Percentiles rank a stretch among this genome's conserved stretches.
phyloP scores from a whole-genome alignment of 2,888 invertebrate genomes.

The Odontothrips loti region DNA sequence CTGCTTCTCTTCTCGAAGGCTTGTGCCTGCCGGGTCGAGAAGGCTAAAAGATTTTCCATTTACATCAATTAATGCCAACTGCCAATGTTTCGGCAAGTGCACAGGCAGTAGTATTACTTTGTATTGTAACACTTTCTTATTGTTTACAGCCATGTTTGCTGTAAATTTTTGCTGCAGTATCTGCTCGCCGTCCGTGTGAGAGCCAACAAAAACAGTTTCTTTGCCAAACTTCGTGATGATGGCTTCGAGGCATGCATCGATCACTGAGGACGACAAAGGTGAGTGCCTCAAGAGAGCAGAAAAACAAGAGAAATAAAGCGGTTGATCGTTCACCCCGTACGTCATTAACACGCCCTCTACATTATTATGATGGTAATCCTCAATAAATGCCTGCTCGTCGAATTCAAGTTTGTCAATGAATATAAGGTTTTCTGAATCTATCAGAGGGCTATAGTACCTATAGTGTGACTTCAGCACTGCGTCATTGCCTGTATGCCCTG shows the following conservation, averaged over 20 bases:
- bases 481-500: background rate
- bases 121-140: background rate
- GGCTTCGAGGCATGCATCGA: background rate
- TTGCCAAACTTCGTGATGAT: background rate
- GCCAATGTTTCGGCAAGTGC: background rate
- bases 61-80: background rate
- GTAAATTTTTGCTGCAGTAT: background rate
- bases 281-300: background rate
- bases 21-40: background rate
- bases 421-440: background rate
- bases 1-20: background rate
- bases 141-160: background rate
- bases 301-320: background rate
- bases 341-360: background rate
- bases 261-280: background rate
- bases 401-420: background rate
- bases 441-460: background rate
- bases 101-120: background rate
- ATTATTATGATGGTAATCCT: background rate
- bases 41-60: background rate
- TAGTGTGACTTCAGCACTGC: background rate
- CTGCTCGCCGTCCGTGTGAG: background rate
- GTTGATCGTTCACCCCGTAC: background rate
- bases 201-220: background rate
- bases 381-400: background rate